A percentile compares a stretch with the other conserved stretches of the same genome.
phyloP scores from a whole-genome alignment of 2,888 invertebrate genomes.

The Orchesella flavescens region DNA sequence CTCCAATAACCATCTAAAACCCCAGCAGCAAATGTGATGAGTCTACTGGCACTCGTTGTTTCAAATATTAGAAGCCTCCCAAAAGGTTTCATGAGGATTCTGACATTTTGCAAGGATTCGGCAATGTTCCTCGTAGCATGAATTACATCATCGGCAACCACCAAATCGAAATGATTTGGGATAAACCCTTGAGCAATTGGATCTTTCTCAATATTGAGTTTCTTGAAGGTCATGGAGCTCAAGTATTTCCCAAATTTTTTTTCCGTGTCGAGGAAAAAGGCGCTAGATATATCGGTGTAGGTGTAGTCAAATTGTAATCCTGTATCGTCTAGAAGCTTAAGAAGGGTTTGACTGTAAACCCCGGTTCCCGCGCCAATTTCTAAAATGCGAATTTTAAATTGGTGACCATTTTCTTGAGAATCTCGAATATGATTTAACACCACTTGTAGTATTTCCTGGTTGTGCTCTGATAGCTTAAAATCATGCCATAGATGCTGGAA shows the following conservation, averaged over 20 bases:
- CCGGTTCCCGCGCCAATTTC: constrained; percentile 55
- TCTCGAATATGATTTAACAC: neutral
- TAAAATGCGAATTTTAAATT: constrained; percentile 19
- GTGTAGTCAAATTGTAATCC: constrained; percentile 27
- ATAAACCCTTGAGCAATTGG: constrained; percentile 46
- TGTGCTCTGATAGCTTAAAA: neutral
- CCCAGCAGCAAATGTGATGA: neutral
- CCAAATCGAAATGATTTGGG: constrained; percentile 47
- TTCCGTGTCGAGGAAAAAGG: constrained; percentile 11
- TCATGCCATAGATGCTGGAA: neutral
- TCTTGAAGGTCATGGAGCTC: constrained; percentile 20
- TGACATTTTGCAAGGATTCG: constrained; percentile 30
- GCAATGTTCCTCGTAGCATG: constrained; percentile 49
- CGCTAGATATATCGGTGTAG: constrained; percentile 47
- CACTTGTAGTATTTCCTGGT: neutral
- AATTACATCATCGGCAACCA: constrained; percentile 42
- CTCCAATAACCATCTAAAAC: constrained; percentile 3
- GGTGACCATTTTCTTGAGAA: neutral
- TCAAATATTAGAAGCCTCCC: neutral
- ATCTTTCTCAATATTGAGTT: constrained; percentile 58
- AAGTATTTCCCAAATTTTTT: neutral
- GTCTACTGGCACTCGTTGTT: neutral
- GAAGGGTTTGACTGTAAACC: neutral
- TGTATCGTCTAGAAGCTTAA: neutral
- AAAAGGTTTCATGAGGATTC: constrained; percentile 20